Evolutionary conservation across 2,888 invertebrate species (phyloP), one percentile per base, ranked within the genome.

Genomic region (Euplexia lucipara): DNA sequence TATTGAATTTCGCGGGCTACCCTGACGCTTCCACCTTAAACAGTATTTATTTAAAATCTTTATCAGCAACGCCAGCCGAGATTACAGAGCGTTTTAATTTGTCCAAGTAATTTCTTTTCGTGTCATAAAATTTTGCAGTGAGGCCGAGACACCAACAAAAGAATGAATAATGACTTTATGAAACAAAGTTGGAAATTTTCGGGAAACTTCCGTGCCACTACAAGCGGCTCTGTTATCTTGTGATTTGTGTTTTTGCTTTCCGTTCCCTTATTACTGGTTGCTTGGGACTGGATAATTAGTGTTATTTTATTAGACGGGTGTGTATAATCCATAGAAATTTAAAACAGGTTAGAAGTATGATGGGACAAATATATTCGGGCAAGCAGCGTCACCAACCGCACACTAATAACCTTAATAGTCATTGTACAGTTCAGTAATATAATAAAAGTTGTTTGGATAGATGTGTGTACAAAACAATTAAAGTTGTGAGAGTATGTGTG

Each of bases 91-190:
- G 85, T 90, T 93, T 92, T 92, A 92, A 93, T 93, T 91, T 90
- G 90, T 89, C 83, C 85, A 84, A 90, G 88, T 90, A 90, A 90
- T 92, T 92, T 92, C 92, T 92, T 91, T 91, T 90, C 88, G 88
- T 89, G 90, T 91, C 90, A 91, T 90, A 90, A 91, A 93, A 93
- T 91, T 90, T 90, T 89, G 89, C 92, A 90, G 88, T 90, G 87
- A 82, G 84, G 88, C 87, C 86, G 85, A 83, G 89, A 86, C 87
- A 88, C 89, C 85, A 92, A 94, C 95, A 94, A 94, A 93, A 93
- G 93, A 91, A 93, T 95, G 94, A 94, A 83, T 93, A 94, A 94
- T 94, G 90, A 91, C 90, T 91, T 92, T 89, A 83, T 85, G 85
- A 91, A 93, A 93, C 95, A 93, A 94, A 94, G 94, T 94, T 93